A percentile compares a stretch with the other conserved stretches of the same genome.
phyloP scores from a whole-genome alignment of 2,797 vertebrate genomes.

The Diceros bicornis region DNA sequence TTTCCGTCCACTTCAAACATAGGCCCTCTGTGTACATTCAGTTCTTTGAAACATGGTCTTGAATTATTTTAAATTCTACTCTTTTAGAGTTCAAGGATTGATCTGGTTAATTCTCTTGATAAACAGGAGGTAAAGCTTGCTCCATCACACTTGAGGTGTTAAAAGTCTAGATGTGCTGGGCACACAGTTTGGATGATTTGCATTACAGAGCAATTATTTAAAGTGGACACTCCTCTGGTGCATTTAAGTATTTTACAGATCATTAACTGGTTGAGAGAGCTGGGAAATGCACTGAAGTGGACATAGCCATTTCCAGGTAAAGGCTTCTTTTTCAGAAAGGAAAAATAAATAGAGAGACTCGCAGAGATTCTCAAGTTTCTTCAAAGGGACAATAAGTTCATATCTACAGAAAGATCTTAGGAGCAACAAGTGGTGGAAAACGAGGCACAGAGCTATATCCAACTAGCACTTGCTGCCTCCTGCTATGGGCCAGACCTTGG shows the following conservation, averaged over 20 bases:
- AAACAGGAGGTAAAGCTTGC: not conserved
- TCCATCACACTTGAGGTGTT: not conserved
- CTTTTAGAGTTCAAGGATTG: conserved; percentile 1
- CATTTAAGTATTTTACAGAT: conserved; percentile 42
- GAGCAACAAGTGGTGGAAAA: not conserved
- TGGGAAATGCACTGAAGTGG: conserved; percentile 20
- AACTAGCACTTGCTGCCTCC: not conserved
- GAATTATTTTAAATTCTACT: conserved; percentile 17
- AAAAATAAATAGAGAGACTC: not conserved
- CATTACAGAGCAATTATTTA: conserved; percentile 61
- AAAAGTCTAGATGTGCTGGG: not conserved
- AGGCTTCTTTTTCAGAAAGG: not conserved
- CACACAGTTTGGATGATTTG: conserved; percentile 39
- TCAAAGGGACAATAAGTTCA: not conserved
- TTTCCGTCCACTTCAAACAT: conserved; percentile 21
- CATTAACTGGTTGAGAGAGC: conserved; percentile 39
- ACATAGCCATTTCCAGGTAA: conserved; percentile 46
- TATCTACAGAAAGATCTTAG: not conserved
- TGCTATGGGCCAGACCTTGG: not conserved
- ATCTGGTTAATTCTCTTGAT: conserved; percentile 30
- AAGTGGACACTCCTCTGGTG: not conserved
- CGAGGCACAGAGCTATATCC: not conserved
- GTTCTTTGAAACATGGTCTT: not conserved
- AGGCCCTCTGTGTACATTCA: not conserved
- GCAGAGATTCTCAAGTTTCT: not conserved